phyloP scores from a whole-genome alignment of 2,888 invertebrate species.

The Eupithecia centaureata region DNA sequence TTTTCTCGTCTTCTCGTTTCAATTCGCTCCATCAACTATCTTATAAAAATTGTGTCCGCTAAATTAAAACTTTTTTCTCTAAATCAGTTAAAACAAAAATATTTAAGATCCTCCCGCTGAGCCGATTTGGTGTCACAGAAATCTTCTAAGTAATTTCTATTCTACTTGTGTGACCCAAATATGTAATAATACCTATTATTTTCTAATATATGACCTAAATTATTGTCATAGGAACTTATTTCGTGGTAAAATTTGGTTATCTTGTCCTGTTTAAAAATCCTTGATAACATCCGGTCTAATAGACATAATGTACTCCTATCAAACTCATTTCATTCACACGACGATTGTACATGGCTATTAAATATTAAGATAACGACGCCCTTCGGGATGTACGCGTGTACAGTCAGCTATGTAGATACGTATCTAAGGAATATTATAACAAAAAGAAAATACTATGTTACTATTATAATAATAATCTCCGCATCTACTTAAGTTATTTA shows the following conservation, averaged over 20 bases:
- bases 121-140: not conserved
- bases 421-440: not conserved
- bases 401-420: constrained; percentile 6
- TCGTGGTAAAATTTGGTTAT: not conserved
- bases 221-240: not conserved
- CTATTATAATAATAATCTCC: no score
- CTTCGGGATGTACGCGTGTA: constrained; percentile 18
- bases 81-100: no score
- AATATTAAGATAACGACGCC: constrained; percentile 27
- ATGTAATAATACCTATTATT: not conserved
- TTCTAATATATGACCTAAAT: not conserved
- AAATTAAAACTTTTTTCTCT: no score
- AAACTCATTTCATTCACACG: constrained; percentile 6
- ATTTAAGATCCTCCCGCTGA: not conserved
- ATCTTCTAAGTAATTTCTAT: not conserved
- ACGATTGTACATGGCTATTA: constrained; percentile 14
- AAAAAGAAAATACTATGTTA: no score
- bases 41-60: no score
- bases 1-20: no score
- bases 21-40: no score
- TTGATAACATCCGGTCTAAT: not conserved
- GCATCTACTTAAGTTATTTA: no score
- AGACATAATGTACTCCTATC: not conserved
- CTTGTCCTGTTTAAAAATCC: not conserved
- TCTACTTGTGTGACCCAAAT: not conserved